These are phyloP conservation scores for Cyphotilapia sp. DNA, from an alignment of 2,113 vertebrate genomes.

Conservation along the genomic window DNA sequence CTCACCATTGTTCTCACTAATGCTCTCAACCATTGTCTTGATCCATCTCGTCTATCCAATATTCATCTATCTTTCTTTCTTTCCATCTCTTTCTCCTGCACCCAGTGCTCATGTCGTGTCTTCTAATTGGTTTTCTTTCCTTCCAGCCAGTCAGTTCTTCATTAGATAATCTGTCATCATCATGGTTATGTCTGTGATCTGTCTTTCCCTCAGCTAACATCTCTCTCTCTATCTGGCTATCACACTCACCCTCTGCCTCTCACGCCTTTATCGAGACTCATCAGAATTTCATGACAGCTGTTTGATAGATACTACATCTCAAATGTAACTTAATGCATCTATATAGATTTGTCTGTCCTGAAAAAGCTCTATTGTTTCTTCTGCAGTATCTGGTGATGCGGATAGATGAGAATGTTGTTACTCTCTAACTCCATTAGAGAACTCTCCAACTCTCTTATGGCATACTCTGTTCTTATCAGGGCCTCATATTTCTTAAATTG, in stretches of 20 bases:
- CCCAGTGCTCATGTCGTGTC: background rate
- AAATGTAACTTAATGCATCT: background rate
- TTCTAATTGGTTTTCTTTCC: conserved; percentile 53
- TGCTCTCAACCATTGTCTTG: conserved; percentile 31
- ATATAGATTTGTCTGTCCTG: background rate
- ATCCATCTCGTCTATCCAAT: conserved; percentile 45
- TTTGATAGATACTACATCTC: conserved; percentile 13
- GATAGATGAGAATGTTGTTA: background rate
- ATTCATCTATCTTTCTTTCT: conserved; percentile 34
- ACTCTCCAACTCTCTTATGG: background rate
- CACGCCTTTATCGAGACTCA: conserved; percentile 26
- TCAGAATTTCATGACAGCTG: conserved; percentile 28
- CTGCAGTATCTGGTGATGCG: background rate
- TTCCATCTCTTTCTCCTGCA: background rate
- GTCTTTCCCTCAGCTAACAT: conserved; percentile 19
- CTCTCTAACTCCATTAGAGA: background rate
- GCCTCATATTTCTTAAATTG: background rate
- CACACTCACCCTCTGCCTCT: background rate
- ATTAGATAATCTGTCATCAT: conserved; percentile 56
- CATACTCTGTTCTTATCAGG: background rate
- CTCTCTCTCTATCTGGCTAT: background rate
- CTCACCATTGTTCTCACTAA: conserved; percentile 27
- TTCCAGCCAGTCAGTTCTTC: conserved; percentile 48
- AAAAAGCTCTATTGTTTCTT: background rate
- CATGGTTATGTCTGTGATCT: conserved; percentile 7